Conservation (phyloP, 2,888 invertebrate species). For the Rhaphigaster nebulosa region DNA sequence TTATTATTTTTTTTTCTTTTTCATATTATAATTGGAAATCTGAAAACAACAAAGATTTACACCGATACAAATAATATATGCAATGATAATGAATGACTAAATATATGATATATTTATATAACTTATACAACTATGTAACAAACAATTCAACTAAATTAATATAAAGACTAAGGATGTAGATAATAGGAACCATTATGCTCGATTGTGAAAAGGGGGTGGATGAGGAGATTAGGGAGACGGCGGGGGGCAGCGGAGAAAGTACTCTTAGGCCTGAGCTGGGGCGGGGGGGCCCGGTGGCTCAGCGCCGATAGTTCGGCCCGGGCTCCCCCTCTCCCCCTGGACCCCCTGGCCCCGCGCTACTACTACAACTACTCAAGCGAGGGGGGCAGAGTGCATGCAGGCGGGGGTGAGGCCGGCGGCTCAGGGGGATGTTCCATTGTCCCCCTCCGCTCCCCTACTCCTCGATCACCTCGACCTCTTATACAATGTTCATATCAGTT, state of each 20-base stretch:
- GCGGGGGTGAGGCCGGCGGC: background rate
- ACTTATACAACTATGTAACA: conserved; percentile 16
- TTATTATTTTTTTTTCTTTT: conserved; percentile 14
- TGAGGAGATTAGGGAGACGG: background rate
- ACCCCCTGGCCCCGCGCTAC: background rate
- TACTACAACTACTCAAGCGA: background rate
- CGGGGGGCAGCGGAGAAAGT: conserved; percentile 27
- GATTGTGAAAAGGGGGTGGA: conserved; percentile 46
- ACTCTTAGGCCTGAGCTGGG: conserved; percentile 57
- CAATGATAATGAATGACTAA: conserved; percentile 49
- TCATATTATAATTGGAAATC: conserved; percentile 42
- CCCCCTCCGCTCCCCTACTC: conserved; percentile 12
- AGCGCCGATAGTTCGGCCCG: conserved; percentile 52
- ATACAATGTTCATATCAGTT: conserved; percentile 51
- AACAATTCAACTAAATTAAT: conserved; percentile 44
- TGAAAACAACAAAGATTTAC: conserved; percentile 54
- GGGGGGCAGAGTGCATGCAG: background rate
- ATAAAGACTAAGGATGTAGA: conserved; percentile 2
- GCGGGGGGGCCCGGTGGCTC: conserved; percentile 56
- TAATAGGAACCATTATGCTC: conserved; percentile 56
- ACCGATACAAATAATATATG: conserved; percentile 51
- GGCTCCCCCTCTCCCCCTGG: conserved; percentile 18
- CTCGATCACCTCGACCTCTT: background rate
- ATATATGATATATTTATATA: conserved; percentile 51
- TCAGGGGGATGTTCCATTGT: background rate